A percentile compares a stretch with the other conserved stretches of the same genome.
Conservation (phyloP, 2,888 invertebrate species). For the Athrips mouffetella region DNA sequence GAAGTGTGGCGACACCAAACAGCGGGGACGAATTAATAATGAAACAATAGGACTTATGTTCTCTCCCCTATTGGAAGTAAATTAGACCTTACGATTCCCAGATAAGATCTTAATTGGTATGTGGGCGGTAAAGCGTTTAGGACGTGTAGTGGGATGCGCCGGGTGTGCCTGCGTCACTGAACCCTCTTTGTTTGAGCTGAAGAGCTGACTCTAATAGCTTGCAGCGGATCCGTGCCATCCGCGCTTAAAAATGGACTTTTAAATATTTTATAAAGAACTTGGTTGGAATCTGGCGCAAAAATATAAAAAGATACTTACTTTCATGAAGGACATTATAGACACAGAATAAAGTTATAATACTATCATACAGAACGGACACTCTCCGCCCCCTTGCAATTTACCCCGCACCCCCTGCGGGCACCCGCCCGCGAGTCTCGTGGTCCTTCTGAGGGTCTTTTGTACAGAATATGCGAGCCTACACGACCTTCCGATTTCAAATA, state of each 20-base stretch:
- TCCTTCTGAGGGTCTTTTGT: too few species aligned
- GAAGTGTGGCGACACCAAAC: slow-evolving; percentile 73
- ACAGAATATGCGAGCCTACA: too few species aligned
- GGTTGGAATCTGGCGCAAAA: slow-evolving; percentile 29
- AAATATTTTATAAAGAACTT: slow-evolving; percentile 69
- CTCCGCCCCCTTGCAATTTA: too few species aligned
- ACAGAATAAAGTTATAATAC: too few species aligned
- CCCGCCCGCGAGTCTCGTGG: too few species aligned
- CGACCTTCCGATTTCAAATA: too few species aligned
- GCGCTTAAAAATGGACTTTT: slow-evolving; percentile 72
- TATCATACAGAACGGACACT: too few species aligned
- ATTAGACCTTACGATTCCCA: slow-evolving; percentile 54
- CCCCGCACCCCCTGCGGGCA: too few species aligned
- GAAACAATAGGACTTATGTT: slow-evolving; percentile 66
- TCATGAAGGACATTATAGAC: neutral
- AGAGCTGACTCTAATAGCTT: slow-evolving; percentile 77
- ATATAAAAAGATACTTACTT: slow-evolving; percentile 16
- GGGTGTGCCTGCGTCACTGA: slow-evolving; percentile 62
- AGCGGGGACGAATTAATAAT: slow-evolving; percentile 70
- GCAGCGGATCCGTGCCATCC: slow-evolving; percentile 70
- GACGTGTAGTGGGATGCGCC: slow-evolving; percentile 42
- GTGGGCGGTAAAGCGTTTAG: slow-evolving; percentile 51
- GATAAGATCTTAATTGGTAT: slow-evolving; percentile 70
- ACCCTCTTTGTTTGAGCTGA: slow-evolving; percentile 74
- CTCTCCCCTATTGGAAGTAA: slow-evolving; percentile 36